These are phyloP conservation scores for Ptychochromis oligacanthus DNA, from an alignment of 2,113 vertebrate genomes.

Conservation along the genomic window DNA sequence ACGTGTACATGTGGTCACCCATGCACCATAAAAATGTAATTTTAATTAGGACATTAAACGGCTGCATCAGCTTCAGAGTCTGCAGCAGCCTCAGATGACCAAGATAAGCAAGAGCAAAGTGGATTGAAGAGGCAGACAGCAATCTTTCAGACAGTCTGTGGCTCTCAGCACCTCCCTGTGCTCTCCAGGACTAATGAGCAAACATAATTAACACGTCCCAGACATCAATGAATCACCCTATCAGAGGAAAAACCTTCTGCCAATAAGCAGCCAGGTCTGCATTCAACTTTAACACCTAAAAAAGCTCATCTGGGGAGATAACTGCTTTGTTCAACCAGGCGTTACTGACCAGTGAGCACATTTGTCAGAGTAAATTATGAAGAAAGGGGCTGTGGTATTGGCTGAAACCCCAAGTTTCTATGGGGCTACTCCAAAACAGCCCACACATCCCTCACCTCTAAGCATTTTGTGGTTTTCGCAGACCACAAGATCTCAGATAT, in stretches of 20 bases:
- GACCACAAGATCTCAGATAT: slow-evolving; percentile 1
- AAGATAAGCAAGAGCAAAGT: slow-evolving; percentile 24
- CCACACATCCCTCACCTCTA: background rate
- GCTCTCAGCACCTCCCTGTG: slow-evolving; percentile 34
- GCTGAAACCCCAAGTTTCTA: background rate
- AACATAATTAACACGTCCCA: slow-evolving; percentile 60
- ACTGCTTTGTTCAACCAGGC: slow-evolving; percentile 12
- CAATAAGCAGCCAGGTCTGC: background rate
- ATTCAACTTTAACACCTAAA: slow-evolving; percentile 1
- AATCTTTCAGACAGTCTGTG: slow-evolving; percentile 17
- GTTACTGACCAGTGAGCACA: slow-evolving; percentile 14
- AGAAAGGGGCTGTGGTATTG: background rate
- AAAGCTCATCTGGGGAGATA: slow-evolving; percentile 7
- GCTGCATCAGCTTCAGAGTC: slow-evolving; percentile 13
- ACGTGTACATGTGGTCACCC: background rate
- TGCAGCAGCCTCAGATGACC: slow-evolving; percentile 14
- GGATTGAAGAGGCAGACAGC: slow-evolving; percentile 21
- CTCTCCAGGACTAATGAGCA: slow-evolving; percentile 36
- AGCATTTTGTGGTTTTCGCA: slow-evolving; percentile 13
- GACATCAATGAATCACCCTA: slow-evolving; percentile 50
- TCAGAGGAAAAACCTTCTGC: slow-evolving; percentile 38
- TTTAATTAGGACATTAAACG: slow-evolving; percentile 57
- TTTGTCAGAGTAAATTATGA: background rate
- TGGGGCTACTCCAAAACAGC: background rate
- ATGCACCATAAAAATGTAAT: slow-evolving; percentile 24